phyloP scores from a whole-genome alignment of 2,888 invertebrate species.

The Caenorhabditis afra region DNA sequence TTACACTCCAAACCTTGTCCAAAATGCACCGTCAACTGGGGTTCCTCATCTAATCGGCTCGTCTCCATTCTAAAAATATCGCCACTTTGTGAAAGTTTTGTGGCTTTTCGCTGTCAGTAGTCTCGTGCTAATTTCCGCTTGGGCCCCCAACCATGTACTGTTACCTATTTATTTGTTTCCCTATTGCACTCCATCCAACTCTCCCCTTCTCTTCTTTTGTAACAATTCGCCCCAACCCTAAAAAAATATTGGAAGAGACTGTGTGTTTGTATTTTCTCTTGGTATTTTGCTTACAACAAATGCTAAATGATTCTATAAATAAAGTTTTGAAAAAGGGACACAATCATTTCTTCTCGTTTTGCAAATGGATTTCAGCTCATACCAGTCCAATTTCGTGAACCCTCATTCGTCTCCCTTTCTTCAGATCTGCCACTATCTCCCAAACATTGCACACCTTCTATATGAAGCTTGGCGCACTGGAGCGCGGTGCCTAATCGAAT shows the following conservation, averaged over 20 bases:
- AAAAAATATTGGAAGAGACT: too few relatives aligned
- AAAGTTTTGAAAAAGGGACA: constrained; percentile 4
- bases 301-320: constrained; percentile 18
- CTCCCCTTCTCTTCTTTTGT: neutral
- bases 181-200: neutral
- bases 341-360: neutral
- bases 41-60: constrained; percentile 27
- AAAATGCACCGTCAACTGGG: constrained; percentile 17
- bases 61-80: constrained; percentile 29
- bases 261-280: neutral
- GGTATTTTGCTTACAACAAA: constrained; percentile 5
- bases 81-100: constrained; percentile 50
- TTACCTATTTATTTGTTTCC: constrained; percentile 39
- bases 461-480: neutral
- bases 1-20: neutral
- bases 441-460: too few relatives aligned
- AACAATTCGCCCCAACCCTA: too few relatives aligned
- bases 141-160: constrained; percentile 23
- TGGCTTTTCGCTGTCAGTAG: constrained; percentile 38
- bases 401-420: neutral
- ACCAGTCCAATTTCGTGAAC: neutral
- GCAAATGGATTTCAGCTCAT: too few relatives aligned
- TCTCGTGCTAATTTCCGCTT: constrained; percentile 9
- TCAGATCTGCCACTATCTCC: too few relatives aligned
- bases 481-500: constrained; percentile 55